A percentile compares a stretch with the other conserved stretches of the same genome.
Evolutionary conservation across 2,888 invertebrate species (phyloP).

Genomic region (Cephonodes hylas): DNA sequence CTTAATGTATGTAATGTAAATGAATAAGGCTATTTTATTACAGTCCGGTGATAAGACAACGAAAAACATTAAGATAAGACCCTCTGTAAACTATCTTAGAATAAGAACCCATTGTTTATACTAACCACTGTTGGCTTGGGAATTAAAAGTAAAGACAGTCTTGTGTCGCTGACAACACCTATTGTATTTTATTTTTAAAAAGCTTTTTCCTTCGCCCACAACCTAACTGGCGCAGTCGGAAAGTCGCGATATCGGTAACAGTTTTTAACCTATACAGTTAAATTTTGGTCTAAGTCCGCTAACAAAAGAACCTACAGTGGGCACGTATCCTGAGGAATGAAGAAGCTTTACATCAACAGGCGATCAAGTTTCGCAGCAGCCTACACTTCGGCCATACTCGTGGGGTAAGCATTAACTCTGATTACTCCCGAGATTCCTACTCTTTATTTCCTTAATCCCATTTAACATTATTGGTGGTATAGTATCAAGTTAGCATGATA

Average conservation of each 20-base stretch:
- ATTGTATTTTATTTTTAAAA: too few relatives aligned
- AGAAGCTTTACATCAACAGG: not conserved
- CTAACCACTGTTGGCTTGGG: too few relatives aligned
- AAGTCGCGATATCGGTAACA: not conserved
- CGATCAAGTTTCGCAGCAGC: not conserved
- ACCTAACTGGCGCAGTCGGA: not conserved
- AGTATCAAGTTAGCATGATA: not conserved
- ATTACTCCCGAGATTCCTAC: slow-evolving; percentile 20
- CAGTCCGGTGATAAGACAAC: too few relatives aligned
- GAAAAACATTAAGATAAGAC: too few relatives aligned
- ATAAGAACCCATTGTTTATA: too few relatives aligned
- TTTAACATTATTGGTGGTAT: not conserved
- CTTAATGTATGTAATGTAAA: too few relatives aligned
- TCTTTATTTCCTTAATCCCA: not conserved
- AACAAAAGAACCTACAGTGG: not conserved
- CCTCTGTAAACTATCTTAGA: too few relatives aligned
- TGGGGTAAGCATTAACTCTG: slow-evolving; percentile 25
- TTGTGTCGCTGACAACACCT: too few relatives aligned
- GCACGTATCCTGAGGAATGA: not conserved
- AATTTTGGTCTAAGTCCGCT: not conserved
- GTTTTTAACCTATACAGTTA: not conserved
- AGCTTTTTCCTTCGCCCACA: too few relatives aligned
- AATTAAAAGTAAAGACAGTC: too few relatives aligned
- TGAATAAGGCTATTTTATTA: too few relatives aligned
- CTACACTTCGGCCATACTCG: slow-evolving; percentile 22